phyloP scores from a whole-genome alignment of 2,888 invertebrate genomes.

The Protophormia terraenovae region DNA sequence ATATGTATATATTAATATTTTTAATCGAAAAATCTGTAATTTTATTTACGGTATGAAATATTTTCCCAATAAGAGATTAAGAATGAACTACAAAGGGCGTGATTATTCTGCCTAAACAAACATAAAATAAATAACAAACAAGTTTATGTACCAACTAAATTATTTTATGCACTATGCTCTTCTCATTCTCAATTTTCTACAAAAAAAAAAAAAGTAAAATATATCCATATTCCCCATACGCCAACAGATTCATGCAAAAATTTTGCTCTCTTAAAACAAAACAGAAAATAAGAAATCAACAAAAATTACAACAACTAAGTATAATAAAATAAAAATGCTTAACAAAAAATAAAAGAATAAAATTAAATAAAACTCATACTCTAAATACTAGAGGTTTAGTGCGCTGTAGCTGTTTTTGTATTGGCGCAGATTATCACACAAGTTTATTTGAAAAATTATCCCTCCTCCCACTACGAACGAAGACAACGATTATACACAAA shows the following conservation, averaged over 20 bases:
- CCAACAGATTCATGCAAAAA: background rate
- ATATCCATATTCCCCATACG: slow-evolving; percentile 40
- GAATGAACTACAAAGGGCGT: too few species aligned
- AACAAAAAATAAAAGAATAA: background rate
- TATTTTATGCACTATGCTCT: background rate
- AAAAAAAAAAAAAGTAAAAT: slow-evolving; percentile 20
- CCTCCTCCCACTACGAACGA: slow-evolving; percentile 60
- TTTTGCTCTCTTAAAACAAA: slow-evolving; percentile 46
- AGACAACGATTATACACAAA: background rate
- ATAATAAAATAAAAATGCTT: background rate
- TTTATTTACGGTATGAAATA: too few species aligned
- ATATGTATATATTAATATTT: too few species aligned
- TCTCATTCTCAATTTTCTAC: slow-evolving; percentile 13
- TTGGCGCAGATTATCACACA: slow-evolving; percentile 74
- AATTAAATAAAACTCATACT: slow-evolving; percentile 51
- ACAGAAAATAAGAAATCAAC: too few species aligned
- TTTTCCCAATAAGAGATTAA: too few species aligned
- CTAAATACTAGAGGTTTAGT: slow-evolving; percentile 58
- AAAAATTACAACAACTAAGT: background rate
- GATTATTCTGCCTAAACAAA: too few species aligned
- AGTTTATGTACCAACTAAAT: too few species aligned
- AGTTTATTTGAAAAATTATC: slow-evolving; percentile 64
- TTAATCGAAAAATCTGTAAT: too few species aligned
- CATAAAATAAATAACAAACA: too few species aligned
- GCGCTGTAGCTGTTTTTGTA: slow-evolving; percentile 69